Evolutionary conservation across 2,888 invertebrate species (phyloP).

Genomic region (Hirtodrosophila alboralis): DNA sequence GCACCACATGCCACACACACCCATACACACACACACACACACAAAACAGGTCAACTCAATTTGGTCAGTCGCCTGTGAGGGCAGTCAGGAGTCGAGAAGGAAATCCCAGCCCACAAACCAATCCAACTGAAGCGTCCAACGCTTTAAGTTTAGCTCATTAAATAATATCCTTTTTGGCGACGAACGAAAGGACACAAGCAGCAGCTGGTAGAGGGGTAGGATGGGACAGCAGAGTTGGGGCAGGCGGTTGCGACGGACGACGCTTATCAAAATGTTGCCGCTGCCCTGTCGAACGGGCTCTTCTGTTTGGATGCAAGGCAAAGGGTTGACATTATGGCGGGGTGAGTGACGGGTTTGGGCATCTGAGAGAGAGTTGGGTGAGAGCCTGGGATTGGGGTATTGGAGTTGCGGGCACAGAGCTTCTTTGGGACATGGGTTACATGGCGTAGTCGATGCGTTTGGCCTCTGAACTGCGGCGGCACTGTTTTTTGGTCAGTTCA

Average conservation of each 20-base stretch:
- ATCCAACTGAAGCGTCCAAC: constrained; percentile 51
- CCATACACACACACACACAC: constrained; percentile 11
- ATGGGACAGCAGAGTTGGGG: not conserved
- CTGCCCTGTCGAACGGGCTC: constrained; percentile 71
- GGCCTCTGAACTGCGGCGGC: constrained; percentile 75
- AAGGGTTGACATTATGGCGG: too few species aligned
- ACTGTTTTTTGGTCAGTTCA: constrained; percentile 66
- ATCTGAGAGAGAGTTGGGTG: not conserved
- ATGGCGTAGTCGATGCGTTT: constrained; percentile 69
- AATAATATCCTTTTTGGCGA: constrained; percentile 79
- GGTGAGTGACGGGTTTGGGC: too few species aligned
- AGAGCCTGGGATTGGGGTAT: not conserved
- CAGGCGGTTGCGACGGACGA: constrained; percentile 4
- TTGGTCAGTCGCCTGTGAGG: constrained; percentile 61
- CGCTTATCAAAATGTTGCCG: constrained; percentile 78
- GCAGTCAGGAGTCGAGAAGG: constrained; percentile 5
- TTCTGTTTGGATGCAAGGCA: not conserved
- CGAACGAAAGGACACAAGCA: constrained; percentile 8
- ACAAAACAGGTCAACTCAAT: constrained; percentile 80
- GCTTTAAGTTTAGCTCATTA: constrained; percentile 82
- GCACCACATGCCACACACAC: constrained; percentile 31
- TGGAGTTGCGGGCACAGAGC: constrained; percentile 1
- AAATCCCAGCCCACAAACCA: constrained; percentile 33
- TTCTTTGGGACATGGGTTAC: constrained; percentile 50
- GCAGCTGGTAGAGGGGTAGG: not conserved